Base-by-base conservation (phyloP, 2,888 invertebrate species). In the Didymodactylos carnosus region DNA sequence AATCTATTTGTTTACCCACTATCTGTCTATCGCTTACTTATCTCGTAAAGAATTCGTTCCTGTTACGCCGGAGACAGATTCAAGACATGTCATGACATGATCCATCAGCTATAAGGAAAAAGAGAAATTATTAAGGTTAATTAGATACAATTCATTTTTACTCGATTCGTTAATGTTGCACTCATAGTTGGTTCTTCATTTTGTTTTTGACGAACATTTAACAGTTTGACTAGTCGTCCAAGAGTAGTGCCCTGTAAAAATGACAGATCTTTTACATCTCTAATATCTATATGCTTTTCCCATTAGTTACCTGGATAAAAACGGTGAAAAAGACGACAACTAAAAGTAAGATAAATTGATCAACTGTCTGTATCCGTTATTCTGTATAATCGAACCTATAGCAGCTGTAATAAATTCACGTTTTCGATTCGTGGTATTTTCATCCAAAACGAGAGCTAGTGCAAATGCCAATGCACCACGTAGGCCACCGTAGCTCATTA, bases 401-500 rank as follows among this genome's bases (percentile, higher is more conserved):
- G 95, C 95, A 2, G 97, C 93, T 29, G 97, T 95, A 77, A 94
- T 90, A 84, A 95, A 94, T 90, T 95, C 93, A 19, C 91, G 90
- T 82, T 94, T 92, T 73, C 90, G 86, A 76, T 89, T 88, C 74
- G 95, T 90, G 77, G 90, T 87, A 75, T 88, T 86, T 39, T 90
- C 89, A 82, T 93, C 89, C n/a, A 80, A 76, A 16, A 80, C 77
- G n/a, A 80, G 75, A 1, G 93, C 94, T 80, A 94, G 86, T 73
- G 95, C 95, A 83, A 95, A 97, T 72, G 97, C 95, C 29, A 97
- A 94, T 69, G 95, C 95, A 35, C 97, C 97, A 79, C 97, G 87
- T 75, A 97, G 87, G 76, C 94, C 95, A 78, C 94, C 94, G 82
- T 94, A 95, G 16, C 93, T 92, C 93, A 94, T 92, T 39, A 77